A percentile compares a stretch with the other conserved stretches of the same genome.
phyloP scores from a whole-genome alignment of 2,797 vertebrate species.

The Micropoecilia bifurca region DNA sequence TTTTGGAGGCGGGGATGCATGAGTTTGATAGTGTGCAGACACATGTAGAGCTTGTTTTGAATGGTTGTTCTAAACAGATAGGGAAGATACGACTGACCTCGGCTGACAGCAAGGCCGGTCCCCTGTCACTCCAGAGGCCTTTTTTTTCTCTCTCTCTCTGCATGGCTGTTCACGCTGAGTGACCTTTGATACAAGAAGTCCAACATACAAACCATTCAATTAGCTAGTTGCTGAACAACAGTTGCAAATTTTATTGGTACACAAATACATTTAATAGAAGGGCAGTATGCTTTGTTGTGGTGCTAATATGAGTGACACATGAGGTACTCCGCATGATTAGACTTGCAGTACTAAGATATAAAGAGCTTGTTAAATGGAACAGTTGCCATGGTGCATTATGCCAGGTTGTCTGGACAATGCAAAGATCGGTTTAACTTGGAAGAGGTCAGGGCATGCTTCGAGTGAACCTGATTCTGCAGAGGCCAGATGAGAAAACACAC shows the following conservation, averaged over 20 bases:
- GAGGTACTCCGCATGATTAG: constrained; percentile 41
- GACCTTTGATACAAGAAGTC: constrained; percentile 63
- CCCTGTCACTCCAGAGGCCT: constrained; percentile 58
- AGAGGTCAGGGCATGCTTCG: constrained; percentile 62
- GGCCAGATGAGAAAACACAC: constrained; percentile 62
- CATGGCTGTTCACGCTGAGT: constrained; percentile 29
- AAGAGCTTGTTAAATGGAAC: constrained; percentile 33
- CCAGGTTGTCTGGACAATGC: constrained; percentile 37
- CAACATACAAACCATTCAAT: constrained; percentile 44
- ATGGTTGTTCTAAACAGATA: constrained; percentile 51
- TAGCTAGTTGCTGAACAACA: constrained; percentile 24
- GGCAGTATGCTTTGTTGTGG: constrained; percentile 11
- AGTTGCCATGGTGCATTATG: constrained; percentile 38
- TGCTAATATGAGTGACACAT: constrained; percentile 36
- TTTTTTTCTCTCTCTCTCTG: constrained; percentile 44
- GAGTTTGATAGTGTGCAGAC: constrained; percentile 41
- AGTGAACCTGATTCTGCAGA: constrained; percentile 42
- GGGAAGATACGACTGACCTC: constrained; percentile 51
- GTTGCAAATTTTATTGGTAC: constrained; percentile 7
- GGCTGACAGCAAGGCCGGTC: constrained; percentile 70
- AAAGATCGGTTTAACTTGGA: constrained; percentile 64
- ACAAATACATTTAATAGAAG: constrained; percentile 18
- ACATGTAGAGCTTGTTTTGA: constrained; percentile 65
- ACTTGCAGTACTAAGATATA: constrained; percentile 30
- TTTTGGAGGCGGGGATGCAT: neutral